Evolutionary conservation across 2,888 invertebrate species (phyloP).

Genomic region (Spodoptera picta): DNA sequence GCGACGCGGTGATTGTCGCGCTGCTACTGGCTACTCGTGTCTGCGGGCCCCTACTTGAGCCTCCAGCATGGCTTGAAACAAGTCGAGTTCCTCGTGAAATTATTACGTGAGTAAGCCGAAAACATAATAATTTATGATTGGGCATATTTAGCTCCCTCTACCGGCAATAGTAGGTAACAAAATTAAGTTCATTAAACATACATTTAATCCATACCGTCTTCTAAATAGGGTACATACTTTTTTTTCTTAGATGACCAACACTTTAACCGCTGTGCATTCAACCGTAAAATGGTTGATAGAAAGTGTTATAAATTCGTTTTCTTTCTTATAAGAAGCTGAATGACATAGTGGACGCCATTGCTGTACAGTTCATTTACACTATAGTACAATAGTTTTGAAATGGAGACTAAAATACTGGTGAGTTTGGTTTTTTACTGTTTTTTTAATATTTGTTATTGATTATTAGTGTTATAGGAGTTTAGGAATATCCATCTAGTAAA

Average conservation of each 20-base stretch:
- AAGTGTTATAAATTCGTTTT: slow-evolving; percentile 83
- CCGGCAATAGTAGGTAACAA: too few species aligned
- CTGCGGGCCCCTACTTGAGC: too few species aligned
- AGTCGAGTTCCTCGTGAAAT: too few species aligned
- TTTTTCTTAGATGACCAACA: slow-evolving; percentile 28
- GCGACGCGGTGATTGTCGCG: too few species aligned
- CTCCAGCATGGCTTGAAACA: too few species aligned
- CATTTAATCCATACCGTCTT: slow-evolving; percentile 19
- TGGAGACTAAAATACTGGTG: slow-evolving; percentile 76
- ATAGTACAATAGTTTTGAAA: slow-evolving; percentile 59
- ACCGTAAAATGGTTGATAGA: slow-evolving; percentile 79
- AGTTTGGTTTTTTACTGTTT: slow-evolving; percentile 54
- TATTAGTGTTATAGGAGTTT: too few species aligned
- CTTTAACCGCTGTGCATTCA: slow-evolving; percentile 58
- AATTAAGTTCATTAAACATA: slow-evolving; percentile 11
- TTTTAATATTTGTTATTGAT: too few species aligned
- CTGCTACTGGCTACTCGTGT: too few species aligned
- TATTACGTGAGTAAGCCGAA: too few species aligned
- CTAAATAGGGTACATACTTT: slow-evolving; percentile 24
- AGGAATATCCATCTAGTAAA: too few species aligned
- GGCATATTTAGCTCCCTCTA: too few species aligned
- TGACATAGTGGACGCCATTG: slow-evolving; percentile 69
- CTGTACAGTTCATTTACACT: slow-evolving; percentile 57
- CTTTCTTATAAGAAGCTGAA: slow-evolving; percentile 81
- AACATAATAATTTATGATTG: too few species aligned